Evolutionary conservation across 2,888 invertebrate species (phyloP).

Genomic region (Drosophila formosana): DNA sequence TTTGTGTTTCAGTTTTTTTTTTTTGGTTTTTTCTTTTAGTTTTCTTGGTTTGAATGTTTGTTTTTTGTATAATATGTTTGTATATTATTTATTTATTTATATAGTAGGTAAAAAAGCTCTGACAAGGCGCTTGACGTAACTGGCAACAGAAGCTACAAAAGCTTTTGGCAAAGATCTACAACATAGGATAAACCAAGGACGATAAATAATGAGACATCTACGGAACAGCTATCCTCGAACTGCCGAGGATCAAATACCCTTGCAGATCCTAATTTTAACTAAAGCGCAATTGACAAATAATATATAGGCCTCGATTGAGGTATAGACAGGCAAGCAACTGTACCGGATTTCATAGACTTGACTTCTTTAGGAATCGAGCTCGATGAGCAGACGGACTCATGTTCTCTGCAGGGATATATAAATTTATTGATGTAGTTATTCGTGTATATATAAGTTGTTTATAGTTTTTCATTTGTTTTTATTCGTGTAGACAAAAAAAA

Average conservation of each 20-base stretch:
- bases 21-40: conserved; percentile 33
- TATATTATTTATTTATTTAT: conserved; percentile 41
- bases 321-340: not conserved
- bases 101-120: conserved; percentile 72
- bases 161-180: conserved; percentile 66
- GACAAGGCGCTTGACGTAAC: conserved; percentile 74
- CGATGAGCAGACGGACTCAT: not conserved
- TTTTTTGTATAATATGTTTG: conserved; percentile 48
- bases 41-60: conserved; percentile 27
- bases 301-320: not conserved
- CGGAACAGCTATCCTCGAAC: conserved; percentile 19
- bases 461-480: conserved; percentile 38
- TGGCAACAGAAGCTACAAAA: conserved; percentile 76
- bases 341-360: not conserved
- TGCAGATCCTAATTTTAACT: conserved; percentile 7
- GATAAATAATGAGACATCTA: conserved; percentile 5
- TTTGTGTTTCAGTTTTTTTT: conserved; percentile 27
- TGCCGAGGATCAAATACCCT: conserved; percentile 10
- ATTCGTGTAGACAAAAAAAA: conserved; percentile 69
- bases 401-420: conserved; percentile 8
- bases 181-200: conserved; percentile 22
- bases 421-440: conserved; percentile 40
- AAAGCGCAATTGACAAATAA: not conserved
- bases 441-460: conserved; percentile 47
- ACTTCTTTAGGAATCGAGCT: not conserved